Conservation (phyloP, 2,888 invertebrate genomes). For the Acrobasis suavella region DNA sequence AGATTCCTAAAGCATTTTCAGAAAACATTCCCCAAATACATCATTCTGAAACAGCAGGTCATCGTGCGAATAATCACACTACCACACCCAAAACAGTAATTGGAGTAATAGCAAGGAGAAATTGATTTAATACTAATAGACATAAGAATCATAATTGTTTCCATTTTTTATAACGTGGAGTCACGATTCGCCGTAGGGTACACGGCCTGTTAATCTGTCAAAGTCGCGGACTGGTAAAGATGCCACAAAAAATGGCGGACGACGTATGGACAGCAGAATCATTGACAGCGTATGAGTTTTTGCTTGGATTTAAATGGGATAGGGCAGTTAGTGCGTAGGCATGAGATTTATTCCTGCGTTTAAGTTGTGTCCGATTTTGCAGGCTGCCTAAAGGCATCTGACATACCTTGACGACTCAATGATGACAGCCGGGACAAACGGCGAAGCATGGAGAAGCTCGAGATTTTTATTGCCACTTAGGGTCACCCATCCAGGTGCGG, state of each 20-base stretch:
- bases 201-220: conserved; percentile 29
- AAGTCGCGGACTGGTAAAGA: conserved; percentile 28
- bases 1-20: no score
- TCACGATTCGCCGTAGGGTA: conserved; percentile 22
- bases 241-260: neutral
- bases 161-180: neutral
- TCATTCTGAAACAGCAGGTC: neutral
- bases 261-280: neutral
- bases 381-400: no score
- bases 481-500: no score
- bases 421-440: no score
- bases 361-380: no score
- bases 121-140: conserved; percentile 18
- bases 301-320: conserved; percentile 2
- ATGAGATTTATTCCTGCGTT: no score
- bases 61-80: neutral
- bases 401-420: no score
- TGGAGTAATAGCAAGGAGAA: conserved; percentile 8
- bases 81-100: conserved; percentile 11
- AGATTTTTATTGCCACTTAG: no score
- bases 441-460: no score
- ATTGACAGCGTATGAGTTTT: neutral
- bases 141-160: conserved; percentile 15
- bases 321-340: neutral
- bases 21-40: neutral